Base-by-base conservation (phyloP, 2,113 vertebrate genomes). In the Mungos mungo region DNA sequence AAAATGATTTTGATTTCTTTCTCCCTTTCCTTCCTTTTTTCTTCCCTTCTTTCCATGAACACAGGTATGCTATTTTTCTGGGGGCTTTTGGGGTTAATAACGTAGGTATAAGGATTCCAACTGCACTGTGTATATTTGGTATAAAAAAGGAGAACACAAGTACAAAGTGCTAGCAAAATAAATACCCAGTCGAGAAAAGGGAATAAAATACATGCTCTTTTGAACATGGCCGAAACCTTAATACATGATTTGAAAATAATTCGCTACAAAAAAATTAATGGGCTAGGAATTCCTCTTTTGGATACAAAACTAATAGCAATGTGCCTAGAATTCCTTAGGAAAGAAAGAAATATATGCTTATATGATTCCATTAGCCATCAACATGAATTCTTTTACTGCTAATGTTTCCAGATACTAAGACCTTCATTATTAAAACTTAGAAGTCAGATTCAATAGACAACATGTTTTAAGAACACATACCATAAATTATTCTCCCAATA, bases 211-310 rank as follows among this genome's bases (percentile, higher is more conserved):
- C 2, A 52, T 54, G 13, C 4, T 5, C 1, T 74, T 96, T 72
- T 69, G 45, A 94, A 69, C 25, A 79, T 27, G 54, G 13, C 3
- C 21, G 21, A 65, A 52, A 33, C 4, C 54, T 92, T 16, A 83
- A 45, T 33, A 95, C 88, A 66, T 15, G 19, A 45, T 68, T 54
- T 60, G 23, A 84, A 96, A 92, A 95, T 69, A 92, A 95, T 13
- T 94, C 21, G 69, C 1, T 66, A 50, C 33, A 57, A 14, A 96
- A 92, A 63, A 60, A 47, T 33, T 29, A 52, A 41, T 69, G 80
- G 23, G 8, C 31, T 47, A n/a, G 8, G 41, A 82, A 63, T 19
- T 15, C 0, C 8, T 87, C 14, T 77, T 66, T 68, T 83, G 33
- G 38, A 93, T 86, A 57, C 66, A 94, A 96, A 21, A 27, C 38